Evolutionary conservation across 1,140 invertebrate species (phyloP).

Genomic region (Helicoverpa armigera): DNA sequence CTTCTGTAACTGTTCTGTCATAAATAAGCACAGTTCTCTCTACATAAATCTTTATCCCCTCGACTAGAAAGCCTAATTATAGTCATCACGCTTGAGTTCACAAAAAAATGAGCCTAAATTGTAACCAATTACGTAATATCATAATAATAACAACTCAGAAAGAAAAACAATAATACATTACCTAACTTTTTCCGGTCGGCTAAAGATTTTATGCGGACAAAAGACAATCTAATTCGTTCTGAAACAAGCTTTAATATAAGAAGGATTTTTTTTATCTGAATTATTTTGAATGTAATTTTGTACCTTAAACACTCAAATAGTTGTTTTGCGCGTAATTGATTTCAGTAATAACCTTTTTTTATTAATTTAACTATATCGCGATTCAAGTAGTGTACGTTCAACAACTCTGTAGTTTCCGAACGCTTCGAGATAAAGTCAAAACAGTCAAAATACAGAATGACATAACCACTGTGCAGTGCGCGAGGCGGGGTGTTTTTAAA

Average conservation of each 20-base stretch:
- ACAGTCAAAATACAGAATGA: conserved; percentile 72
- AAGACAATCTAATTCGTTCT: conserved; percentile 38
- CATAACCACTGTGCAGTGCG: conserved; percentile 65
- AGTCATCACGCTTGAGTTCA: no score
- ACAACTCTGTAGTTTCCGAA: conserved; percentile 52
- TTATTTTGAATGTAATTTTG: no score
- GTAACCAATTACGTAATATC: background rate
- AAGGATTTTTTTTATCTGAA: background rate
- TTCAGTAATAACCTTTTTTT: no score
- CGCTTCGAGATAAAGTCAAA: conserved; percentile 39
- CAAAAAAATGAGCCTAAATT: background rate
- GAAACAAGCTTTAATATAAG: background rate
- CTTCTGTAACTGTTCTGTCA: no score
- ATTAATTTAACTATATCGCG: no score
- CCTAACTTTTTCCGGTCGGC: conserved; percentile 23
- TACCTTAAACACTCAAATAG: no score
- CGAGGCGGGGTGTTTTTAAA: conserved; percentile 46
- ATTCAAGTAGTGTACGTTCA: background rate
- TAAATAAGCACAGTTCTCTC: no score
- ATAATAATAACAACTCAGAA: background rate
- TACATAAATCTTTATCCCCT: no score
- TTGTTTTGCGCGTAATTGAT: no score
- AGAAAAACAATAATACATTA: conserved; percentile 10
- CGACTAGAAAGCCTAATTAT: no score
- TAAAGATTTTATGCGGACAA: background rate